Conservation (phyloP, 2,888 invertebrate genomes). For the Heliconius charithonia region DNA sequence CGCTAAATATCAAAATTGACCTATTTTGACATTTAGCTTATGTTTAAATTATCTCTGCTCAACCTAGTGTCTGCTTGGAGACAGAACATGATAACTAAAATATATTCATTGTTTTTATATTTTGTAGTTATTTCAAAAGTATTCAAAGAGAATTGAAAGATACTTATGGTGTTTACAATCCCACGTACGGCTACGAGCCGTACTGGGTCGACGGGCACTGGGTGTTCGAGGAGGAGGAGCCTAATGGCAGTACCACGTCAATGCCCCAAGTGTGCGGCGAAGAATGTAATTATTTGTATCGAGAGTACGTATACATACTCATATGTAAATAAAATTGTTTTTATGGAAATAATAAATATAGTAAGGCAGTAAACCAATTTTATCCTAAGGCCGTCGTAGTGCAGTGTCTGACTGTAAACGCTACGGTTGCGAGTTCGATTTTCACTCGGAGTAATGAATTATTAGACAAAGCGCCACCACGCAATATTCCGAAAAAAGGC, state of each 20-base stretch:
- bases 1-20: background rate
- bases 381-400: no score
- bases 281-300: constrained; percentile 51
- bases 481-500: background rate
- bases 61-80: background rate
- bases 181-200: constrained; percentile 54
- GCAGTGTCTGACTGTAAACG: background rate
- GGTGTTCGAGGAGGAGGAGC: constrained; percentile 36
- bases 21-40: background rate
- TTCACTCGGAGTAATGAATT: background rate
- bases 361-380: no score
- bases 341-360: no score
- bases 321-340: no score
- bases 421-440: background rate
- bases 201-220: constrained; percentile 54
- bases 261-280: constrained; percentile 53
- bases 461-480: background rate
- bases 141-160: background rate
- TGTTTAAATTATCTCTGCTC: background rate
- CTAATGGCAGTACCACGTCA: constrained; percentile 43
- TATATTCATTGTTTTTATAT: background rate
- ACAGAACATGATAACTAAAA: background rate
- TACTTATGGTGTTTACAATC: constrained; percentile 45
- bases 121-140: background rate
- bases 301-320: constrained; percentile 26